Percentiles rank a stretch among this genome's conserved stretches.
Evolutionary conservation across 2,113 vertebrate genomes (phyloP).

Genomic region (Pachyramphus minor): DNA sequence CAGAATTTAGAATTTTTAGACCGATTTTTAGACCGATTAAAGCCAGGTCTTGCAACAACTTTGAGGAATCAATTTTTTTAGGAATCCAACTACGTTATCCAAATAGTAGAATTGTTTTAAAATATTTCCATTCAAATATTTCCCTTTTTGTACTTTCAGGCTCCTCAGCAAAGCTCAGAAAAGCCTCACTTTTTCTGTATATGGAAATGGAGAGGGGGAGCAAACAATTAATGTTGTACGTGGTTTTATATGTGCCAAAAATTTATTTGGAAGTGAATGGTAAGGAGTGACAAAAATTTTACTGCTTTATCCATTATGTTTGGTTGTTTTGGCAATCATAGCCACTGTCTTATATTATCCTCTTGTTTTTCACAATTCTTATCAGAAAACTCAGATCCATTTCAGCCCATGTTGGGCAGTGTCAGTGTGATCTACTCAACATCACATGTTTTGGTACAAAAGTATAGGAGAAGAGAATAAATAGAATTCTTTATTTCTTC

Average conservation of each 20-base stretch:
- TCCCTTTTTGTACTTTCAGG: background rate
- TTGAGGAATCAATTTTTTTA: background rate
- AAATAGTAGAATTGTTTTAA: background rate
- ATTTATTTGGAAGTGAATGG: fast-evolving
- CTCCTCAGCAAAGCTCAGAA: background rate
- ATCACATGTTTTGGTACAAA: background rate
- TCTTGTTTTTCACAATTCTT: background rate
- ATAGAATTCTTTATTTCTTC: background rate
- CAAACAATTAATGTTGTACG: background rate
- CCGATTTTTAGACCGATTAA: background rate
- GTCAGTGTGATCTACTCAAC: background rate
- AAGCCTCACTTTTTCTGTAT: fast-evolving
- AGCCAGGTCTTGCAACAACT: fast-evolving
- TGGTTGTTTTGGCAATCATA: background rate
- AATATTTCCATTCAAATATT: background rate
- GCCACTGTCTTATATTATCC: background rate
- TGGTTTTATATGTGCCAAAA: background rate
- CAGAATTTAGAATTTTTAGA: background rate
- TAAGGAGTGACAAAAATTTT: background rate
- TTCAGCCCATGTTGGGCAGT: background rate
- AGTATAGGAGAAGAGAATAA: background rate
- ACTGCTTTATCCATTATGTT: background rate
- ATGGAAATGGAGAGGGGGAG: background rate
- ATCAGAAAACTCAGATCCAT: background rate
- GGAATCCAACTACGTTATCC: fast-evolving